These are phyloP conservation scores for Channa striata DNA, from an alignment of 2,797 vertebrate genomes.

Conservation along the genomic window DNA sequence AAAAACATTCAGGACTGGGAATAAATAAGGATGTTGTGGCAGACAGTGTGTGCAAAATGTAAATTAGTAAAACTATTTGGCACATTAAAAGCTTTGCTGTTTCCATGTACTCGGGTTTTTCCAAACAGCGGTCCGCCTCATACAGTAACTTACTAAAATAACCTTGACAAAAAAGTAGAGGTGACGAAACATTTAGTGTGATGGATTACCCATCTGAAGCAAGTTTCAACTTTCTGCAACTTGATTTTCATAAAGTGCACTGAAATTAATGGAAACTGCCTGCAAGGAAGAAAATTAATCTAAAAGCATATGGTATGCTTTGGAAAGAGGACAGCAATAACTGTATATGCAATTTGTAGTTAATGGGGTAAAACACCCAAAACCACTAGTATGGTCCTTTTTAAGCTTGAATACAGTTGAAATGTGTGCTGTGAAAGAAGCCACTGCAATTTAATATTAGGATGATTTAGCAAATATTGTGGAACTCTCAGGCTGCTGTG, in stretches of 20 bases:
- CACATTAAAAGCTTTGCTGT: neutral
- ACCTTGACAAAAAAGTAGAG: constrained; percentile 57
- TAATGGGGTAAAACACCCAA: constrained; percentile 32
- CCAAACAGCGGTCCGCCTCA: neutral
- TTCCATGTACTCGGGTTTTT: neutral
- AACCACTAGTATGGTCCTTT: neutral
- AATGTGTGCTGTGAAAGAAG: constrained; percentile 1
- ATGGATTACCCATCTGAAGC: constrained; percentile 48
- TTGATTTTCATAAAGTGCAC: constrained; percentile 39
- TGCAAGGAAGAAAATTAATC: constrained; percentile 44
- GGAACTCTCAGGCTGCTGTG: neutral
- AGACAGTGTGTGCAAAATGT: neutral
- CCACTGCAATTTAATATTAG: neutral
- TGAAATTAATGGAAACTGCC: constrained; percentile 40
- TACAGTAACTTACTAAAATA: constrained; percentile 19
- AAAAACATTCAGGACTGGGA: neutral
- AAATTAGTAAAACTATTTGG: neutral
- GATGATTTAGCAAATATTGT: neutral
- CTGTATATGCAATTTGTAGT: constrained; percentile 32
- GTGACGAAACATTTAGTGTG: constrained; percentile 51
- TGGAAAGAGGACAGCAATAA: constrained; percentile 21
- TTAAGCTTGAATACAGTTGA: constrained; percentile 6
- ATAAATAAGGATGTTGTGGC: neutral
- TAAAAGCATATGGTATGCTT: constrained; percentile 27
- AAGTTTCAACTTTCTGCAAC: constrained; percentile 32